Evolutionary conservation across 2,888 invertebrate genomes (phyloP), one percentile per base, ranked within the genome.

Genomic region (Heliconius ismenius): DNA sequence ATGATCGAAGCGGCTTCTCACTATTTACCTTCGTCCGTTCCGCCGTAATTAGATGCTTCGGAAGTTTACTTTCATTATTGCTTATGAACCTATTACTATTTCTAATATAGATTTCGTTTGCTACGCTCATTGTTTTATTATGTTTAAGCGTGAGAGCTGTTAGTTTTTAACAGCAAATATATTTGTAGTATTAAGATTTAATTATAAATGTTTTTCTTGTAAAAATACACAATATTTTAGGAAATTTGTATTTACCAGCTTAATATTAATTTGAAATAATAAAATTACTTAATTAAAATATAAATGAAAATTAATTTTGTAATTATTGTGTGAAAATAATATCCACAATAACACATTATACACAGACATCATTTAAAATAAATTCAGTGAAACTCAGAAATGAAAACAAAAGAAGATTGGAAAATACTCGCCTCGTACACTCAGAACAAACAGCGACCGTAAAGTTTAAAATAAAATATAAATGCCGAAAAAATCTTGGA

Each of bases 391-490:
- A 88, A 87, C 84, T 84, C 82, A 85, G 86, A 84, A 80, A 84
- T 9, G 11, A 39, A 90, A 90, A 89, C 87, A 91, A 90, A 89
- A 89, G 88, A 87, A 88, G 89, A 92, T 91, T 88, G 87, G 86
- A 90, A 49, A 91, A 86, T 87, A 89, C 86, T 91, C 86, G 88
- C 87, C 87, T 89, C 90, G 90, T 90, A 88, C 89, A 91, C 89
- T 89, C 85, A 86, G 86, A 84, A 88, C 88, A 87, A 81, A 85
- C 86, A 84, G 83, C 83, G 84, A 87, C 86, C 89, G 90, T 91
- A 91, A 93, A 92, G 84, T 92, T 93, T 91, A 91, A 93, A 93
- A 94, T 92, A 93, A 93, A 93, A 94, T 92, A 93, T 90, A 92
- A 92, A 92, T 90, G 90, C 87, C 89, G 86, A 92, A 93, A 91